Evolutionary conservation across 2,888 invertebrate genomes (phyloP).

Genomic region (Melinaea marsaeus): DNA sequence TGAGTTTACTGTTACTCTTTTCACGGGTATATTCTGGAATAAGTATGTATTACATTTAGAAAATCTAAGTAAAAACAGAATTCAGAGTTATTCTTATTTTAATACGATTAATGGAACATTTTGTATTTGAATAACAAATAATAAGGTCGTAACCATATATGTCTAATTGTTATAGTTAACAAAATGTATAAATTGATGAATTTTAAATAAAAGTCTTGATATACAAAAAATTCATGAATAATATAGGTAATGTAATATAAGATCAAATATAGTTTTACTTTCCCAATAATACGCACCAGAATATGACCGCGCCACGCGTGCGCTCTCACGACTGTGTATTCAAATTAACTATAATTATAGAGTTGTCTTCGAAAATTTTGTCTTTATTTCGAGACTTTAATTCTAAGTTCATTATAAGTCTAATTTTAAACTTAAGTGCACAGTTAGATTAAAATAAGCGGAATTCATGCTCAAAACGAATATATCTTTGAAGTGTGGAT

Average conservation of each 20-base stretch:
- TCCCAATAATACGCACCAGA: conserved; percentile 22
- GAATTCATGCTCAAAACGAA: too few species aligned
- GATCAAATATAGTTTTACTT: not conserved
- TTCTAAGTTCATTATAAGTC: conserved; percentile 11
- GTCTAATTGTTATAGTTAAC: too few species aligned
- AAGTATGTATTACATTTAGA: too few species aligned
- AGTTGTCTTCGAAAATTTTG: conserved; percentile 32
- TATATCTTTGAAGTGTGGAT: too few species aligned
- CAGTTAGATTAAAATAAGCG: not conserved
- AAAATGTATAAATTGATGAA: too few species aligned
- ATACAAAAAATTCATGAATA: not conserved
- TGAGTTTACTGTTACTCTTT: not conserved
- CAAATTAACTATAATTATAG: conserved; percentile 39
- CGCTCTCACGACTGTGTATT: conserved; percentile 39
- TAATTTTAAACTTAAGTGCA: not conserved
- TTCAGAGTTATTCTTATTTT: too few species aligned
- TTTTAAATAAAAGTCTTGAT: too few species aligned
- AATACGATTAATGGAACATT: too few species aligned
- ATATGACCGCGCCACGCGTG: conserved; percentile 31
- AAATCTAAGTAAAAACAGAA: too few species aligned
- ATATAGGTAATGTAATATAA: not conserved
- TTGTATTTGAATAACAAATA: too few species aligned
- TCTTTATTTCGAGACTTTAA: conserved; percentile 14
- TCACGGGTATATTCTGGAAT: not conserved
- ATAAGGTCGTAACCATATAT: too few species aligned